Evolutionary conservation across 2,888 invertebrate genomes (phyloP), one percentile per base, ranked within the genome.

Genomic region (Drosophila infuscata): DNA sequence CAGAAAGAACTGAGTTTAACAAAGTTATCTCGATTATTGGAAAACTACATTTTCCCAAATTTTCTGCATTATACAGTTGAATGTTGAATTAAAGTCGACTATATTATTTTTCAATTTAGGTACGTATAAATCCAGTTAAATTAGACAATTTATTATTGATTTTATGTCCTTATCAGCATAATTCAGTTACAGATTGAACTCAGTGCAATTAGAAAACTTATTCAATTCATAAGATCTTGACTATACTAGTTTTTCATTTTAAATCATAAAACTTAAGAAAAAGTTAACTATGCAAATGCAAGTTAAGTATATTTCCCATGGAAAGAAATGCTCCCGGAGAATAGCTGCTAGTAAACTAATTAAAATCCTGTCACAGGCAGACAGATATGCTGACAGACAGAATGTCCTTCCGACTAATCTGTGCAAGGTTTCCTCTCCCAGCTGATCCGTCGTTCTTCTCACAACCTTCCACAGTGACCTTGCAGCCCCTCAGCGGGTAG

Each of bases 381-480:
- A 66, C 53, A 64, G 17, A 20, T 35, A 29, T 53, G 43, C 49
- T 41, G 38, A 38, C 49, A 54, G 48, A 41, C 70, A 58, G 32
- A 36, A 63, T 32, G 62, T 59, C 69, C 61, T 41, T 78, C 29
- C 17, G 32, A 1, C 15, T 52, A 79, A 74, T 67, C 63, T 73
- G 65, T 72, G 64, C 33, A 54, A 51, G 49, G 62, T 49, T 30
- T 30, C 15, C 80, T 66, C 41, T 32, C 80, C 60, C 81, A 77
- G 81, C 76, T 77, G 76, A 77, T 77, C 62, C 76, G 70, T 67
- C 12, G 15, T 20, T 25, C 52, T 64, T 65, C 64, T n/a, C 58
- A 71, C 74, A 73, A 35, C 38, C 64, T 64, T 51, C 17, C 20
- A 43, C 46, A 25, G 3, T 74, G 79, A 82, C 79, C 82, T 68